Percentiles rank a stretch among this genome's conserved stretches.
phyloP scores from a whole-genome alignment of 1,140 invertebrate genomes.

The Lepidurus packardi region DNA sequence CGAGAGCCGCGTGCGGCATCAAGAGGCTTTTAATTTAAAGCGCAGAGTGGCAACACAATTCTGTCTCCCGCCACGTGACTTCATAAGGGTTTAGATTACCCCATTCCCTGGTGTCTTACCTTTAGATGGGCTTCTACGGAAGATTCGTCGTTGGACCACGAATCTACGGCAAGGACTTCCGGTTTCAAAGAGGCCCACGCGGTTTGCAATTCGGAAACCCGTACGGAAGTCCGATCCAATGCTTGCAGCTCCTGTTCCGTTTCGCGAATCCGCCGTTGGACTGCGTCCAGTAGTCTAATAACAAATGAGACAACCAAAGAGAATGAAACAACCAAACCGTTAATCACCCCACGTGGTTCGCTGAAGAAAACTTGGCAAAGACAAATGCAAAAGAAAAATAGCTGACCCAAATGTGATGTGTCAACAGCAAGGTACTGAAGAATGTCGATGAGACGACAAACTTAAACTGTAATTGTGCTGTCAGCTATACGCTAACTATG shows the following conservation, averaged over 20 bases:
- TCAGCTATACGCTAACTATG: background rate
- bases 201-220: background rate
- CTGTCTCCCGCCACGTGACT: background rate
- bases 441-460: background rate
- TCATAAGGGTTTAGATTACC: background rate
- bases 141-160: background rate
- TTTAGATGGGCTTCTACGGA: background rate
- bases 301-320: too few species aligned
- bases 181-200: conserved; percentile 12
- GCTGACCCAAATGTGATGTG: background rate
- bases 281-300: background rate
- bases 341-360: background rate
- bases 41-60: background rate
- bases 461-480: background rate
- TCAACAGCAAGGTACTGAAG: background rate
- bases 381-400: background rate
- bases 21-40: background rate
- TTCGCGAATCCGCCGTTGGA: background rate
- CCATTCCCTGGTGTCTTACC: background rate
- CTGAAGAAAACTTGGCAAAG: background rate
- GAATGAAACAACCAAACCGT: background rate
- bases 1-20: background rate
- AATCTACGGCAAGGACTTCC: background rate
- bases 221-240: background rate
- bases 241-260: background rate